Percentiles rank a stretch among this genome's conserved stretches.
Conservation (phyloP, 2,113 vertebrate species). For the Megatriorchis doriae region DNA sequence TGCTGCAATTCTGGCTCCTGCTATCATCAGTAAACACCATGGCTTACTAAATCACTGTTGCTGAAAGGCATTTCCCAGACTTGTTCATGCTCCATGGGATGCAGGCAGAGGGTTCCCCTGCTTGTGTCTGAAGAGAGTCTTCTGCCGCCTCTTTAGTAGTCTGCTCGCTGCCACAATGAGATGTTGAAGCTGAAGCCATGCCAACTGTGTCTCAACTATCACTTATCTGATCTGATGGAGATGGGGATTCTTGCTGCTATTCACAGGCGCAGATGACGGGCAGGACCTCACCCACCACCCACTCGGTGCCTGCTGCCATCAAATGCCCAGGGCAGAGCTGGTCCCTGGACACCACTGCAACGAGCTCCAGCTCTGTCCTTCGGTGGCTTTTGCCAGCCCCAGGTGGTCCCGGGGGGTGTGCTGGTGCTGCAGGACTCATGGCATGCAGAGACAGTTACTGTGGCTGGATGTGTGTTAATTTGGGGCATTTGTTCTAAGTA, state of each 20-base stretch:
- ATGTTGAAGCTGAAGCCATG: accelerated
- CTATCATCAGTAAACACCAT: not conserved
- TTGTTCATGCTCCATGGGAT: not conserved
- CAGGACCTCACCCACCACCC: not conserved
- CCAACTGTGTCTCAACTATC: not conserved
- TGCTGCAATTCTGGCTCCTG: not conserved
- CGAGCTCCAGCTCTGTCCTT: not conserved
- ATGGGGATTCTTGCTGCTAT: not conserved
- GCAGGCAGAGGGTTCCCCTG: not conserved
- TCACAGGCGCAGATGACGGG: not conserved
- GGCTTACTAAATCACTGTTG: not conserved
- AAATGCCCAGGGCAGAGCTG: not conserved
- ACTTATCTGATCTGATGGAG: not conserved
- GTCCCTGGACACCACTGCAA: not conserved
- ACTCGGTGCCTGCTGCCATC: accelerated
- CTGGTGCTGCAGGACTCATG: not conserved
- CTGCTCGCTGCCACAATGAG: not conserved
- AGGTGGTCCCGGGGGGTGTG: no score
- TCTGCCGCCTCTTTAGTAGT: not conserved
- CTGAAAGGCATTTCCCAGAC: not conserved
- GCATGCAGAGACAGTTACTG: no score
- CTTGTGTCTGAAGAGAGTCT: not conserved
- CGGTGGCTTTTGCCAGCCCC: not conserved
- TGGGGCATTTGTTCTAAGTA: not conserved
- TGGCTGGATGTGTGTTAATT: not conserved